These are phyloP conservation scores for Globodera rostochiensis DNA, from an alignment of 1,140 invertebrate species.

Conservation along the genomic window DNA sequence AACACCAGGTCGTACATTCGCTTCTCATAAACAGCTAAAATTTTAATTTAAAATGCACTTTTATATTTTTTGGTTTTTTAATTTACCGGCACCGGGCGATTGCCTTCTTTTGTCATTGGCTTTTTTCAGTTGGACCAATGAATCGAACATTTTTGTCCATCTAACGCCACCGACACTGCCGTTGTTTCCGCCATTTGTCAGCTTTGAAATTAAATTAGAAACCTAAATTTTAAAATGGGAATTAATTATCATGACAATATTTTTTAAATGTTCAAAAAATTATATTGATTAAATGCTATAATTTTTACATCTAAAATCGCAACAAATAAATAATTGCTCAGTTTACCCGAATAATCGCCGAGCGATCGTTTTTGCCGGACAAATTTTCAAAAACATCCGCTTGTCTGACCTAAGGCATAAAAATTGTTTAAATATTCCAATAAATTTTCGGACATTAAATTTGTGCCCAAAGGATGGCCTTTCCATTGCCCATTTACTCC, in stretches of 20 bases:
- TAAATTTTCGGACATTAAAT: neutral
- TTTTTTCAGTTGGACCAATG: constrained; percentile 47
- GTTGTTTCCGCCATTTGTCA: constrained; percentile 20
- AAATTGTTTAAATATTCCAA: neutral
- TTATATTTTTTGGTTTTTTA: neutral
- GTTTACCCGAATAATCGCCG: constrained; percentile 34
- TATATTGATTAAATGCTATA: neutral
- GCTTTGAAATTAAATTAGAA: constrained; percentile 50
- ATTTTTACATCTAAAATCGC: too few species aligned
- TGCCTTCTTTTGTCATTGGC: constrained; percentile 50
- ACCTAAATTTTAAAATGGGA: constrained; percentile 33
- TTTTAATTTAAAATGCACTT: neutral
- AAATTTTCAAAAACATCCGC: constrained; percentile 26
- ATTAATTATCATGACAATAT: neutral
- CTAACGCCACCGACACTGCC: neutral
- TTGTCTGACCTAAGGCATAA: constrained; percentile 25
- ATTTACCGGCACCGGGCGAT: constrained; percentile 48
- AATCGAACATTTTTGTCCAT: constrained; percentile 57
- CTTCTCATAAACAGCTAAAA: constrained; percentile 43
- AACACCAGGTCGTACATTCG: constrained; percentile 61
- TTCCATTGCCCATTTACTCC: constrained; percentile 14
- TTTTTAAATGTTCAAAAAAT: constrained; percentile 16
- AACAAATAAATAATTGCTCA: neutral
- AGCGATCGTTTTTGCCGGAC: constrained; percentile 16
- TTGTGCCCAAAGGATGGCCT: neutral